A percentile compares a stretch with the other conserved stretches of the same genome.
Evolutionary conservation across 37 sponge, comb jelly and placozoan species (phyloP).

Genomic region (Petrosia ficiformis): DNA sequence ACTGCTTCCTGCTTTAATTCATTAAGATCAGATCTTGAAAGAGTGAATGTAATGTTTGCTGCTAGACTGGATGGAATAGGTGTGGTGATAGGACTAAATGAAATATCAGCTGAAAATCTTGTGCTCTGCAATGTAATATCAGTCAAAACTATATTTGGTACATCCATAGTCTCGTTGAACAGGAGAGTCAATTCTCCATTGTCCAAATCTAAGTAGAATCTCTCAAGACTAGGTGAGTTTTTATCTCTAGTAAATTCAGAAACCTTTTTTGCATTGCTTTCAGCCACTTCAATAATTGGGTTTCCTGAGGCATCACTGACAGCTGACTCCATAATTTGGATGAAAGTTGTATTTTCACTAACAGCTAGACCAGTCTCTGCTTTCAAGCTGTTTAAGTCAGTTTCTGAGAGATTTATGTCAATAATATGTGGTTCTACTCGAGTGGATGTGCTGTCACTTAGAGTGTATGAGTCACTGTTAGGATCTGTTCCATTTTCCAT

Average conservation of each 20-base stretch:
- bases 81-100: slow-evolving; percentile 26
- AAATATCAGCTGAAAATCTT: slow-evolving; percentile 10
- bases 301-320: slow-evolving; percentile 51
- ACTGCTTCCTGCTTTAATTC: slow-evolving; percentile 62
- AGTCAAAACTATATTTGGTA: slow-evolving; percentile 26
- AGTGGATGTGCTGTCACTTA: slow-evolving; percentile 22
- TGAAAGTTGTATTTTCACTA: slow-evolving; percentile 43
- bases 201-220: slow-evolving; percentile 69
- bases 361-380: slow-evolving; percentile 50
- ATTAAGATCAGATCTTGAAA: slow-evolving; percentile 61
- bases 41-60: slow-evolving; percentile 15
- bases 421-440: slow-evolving; percentile 35
- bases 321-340: slow-evolving; percentile 32
- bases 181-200: slow-evolving; percentile 46
- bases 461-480: slow-evolving; percentile 13
- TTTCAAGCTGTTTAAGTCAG: slow-evolving; percentile 67
- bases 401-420: slow-evolving; percentile 21
- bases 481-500: slow-evolving; percentile 1
- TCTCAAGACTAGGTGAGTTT: slow-evolving; percentile 33
- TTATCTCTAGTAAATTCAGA: slow-evolving; percentile 34
- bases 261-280: slow-evolving; percentile 23
- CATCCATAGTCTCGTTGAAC: slow-evolving; percentile 83
- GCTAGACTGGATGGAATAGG: slow-evolving; percentile 8
- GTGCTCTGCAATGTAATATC: slow-evolving; percentile 49
- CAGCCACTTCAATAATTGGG: slow-evolving; percentile 17